Evolutionary conservation across 2,113 vertebrate species (phyloP), one percentile per base, ranked within the genome.

Genomic region (Climacteris rufus): DNA sequence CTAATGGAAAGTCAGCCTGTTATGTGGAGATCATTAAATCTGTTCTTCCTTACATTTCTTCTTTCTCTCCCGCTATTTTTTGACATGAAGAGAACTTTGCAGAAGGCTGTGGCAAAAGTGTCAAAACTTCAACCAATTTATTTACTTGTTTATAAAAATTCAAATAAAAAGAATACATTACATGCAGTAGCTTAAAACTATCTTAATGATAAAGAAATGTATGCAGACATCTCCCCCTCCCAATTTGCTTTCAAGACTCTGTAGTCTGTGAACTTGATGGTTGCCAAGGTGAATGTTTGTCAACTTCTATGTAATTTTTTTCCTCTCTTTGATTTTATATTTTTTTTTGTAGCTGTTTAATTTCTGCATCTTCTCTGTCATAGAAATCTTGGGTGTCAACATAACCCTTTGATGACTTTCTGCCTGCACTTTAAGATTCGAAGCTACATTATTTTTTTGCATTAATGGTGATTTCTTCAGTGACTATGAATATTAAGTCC

Each of bases 21-120:
- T 93, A 88, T 81, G 47, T 79, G 83, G 45, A 93, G 66, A 89
- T 93, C 80, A 95, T 96, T 97, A 96, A 91, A 85, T 89, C 27
- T 60, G 10, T 72, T 89, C 54, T 83, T 91, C 85, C 76, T 93
- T 78, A 81, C 19, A 3, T 80, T 85, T 77, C 33, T 70, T 52
- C 15, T 42, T 70, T 15, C 10, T 19, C 9, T 49, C 18, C n/a
- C 22, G 18, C 47, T n/a, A 5, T 78, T 87, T 75, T 78, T 83
- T 94, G 93, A 93, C 87, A 87, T 54, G 88, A 94, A 92, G 47
- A 92, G 47, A 95, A 92, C 17, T 85, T 93, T 85, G 52, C 60
- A 89, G 83, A 85, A 82, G 27, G 54, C n/a, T 88, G 54, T 65
- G 52, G 61, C 22, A 92, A 93, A 92, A 61, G 9, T 66, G 63